Evolutionary conservation across 1,140 invertebrate genomes (phyloP), one percentile per base, ranked within the genome.

Genomic region (Aricia agestis): DNA sequence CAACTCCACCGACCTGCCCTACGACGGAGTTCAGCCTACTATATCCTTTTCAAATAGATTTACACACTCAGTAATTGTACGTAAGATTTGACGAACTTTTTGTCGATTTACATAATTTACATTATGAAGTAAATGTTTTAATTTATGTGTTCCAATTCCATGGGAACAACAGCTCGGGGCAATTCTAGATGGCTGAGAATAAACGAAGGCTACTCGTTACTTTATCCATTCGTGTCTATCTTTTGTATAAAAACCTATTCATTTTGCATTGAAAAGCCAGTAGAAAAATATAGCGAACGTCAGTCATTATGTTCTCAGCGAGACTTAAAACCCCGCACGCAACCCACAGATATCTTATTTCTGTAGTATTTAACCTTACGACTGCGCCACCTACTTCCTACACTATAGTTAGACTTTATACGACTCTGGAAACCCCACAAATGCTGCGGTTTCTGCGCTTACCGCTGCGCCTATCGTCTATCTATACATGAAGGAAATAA

Each of bases 21-120:
- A 96, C 93, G 96, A 97, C 91, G 96, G 96, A 91, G 95, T 97
- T 94, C 95, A 96, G 93, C 96, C 96, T 96, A 97, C 96, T 95
- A 97, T 97, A 97, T 97, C 97, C 96, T 97, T 97, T 97, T 95
- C 93, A 93, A 94, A 83, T 76, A 79, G 69, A 74, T 69, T 59
- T 70, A 17, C 45, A 52, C 9, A 52, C 13, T 52, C 9, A 15
- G 45, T 52, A n/a, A n/a, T n/a, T n/a, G n/a, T n/a, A 52, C 1
- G 45, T 52, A 52, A 52, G 3, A 52, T 52, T 13, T 52, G 1
- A 52, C 11, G 13, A 13, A 52, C 45, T 15, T 11, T 42, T 13
- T 52, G 9, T 1, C 10, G 7, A 36, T 52, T 52, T 15, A 15
- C 10, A 52, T 52, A 15, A 52, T 25, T n/a, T n/a, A n/a, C n/a